phyloP scores from a whole-genome alignment of 2,888 invertebrate species.

The Tachystola acroxantha region DNA sequence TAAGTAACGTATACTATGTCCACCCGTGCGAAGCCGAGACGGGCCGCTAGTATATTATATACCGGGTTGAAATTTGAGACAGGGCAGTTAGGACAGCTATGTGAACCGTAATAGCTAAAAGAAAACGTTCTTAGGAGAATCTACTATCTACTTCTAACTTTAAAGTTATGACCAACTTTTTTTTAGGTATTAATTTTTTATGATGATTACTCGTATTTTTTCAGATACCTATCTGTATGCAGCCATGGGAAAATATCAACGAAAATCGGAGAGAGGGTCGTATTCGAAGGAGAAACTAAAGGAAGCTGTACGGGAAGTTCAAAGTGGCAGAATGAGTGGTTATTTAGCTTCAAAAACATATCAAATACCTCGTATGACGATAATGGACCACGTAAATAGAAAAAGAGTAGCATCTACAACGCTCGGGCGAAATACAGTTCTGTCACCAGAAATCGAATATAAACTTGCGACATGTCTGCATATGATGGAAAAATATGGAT shows the following conservation, averaged over 20 bases:
- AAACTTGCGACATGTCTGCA: conserved; percentile 10
- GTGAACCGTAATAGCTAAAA: too few relatives aligned
- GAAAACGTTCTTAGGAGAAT: too few relatives aligned
- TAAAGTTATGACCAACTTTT: too few relatives aligned
- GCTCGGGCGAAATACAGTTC: conserved; percentile 10
- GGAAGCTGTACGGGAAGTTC: conserved; percentile 11
- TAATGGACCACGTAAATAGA: conserved; percentile 12
- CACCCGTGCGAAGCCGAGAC: too few relatives aligned
- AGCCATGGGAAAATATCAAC: conserved; percentile 7
- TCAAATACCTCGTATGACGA: conserved; percentile 11
- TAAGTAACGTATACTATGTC: too few relatives aligned
- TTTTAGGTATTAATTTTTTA: too few relatives aligned
- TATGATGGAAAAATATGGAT: conserved; percentile 14
- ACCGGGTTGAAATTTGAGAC: too few relatives aligned
- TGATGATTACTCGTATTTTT: too few relatives aligned
- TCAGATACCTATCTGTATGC: too few relatives aligned
- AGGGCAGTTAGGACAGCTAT: too few relatives aligned
- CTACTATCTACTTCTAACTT: too few relatives aligned
- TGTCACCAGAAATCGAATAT: conserved; percentile 8
- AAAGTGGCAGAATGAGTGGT: conserved; percentile 7
- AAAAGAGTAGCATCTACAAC: conserved; percentile 11
- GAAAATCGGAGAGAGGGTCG: conserved; percentile 11
- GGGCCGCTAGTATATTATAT: too few relatives aligned
- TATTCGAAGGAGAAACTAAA: conserved; percentile 11
- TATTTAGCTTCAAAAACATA: conserved; percentile 11